Evolutionary conservation across 1,140 invertebrate species (phyloP), one percentile per base, ranked within the genome.

Genomic region (Glomeris maerens): DNA sequence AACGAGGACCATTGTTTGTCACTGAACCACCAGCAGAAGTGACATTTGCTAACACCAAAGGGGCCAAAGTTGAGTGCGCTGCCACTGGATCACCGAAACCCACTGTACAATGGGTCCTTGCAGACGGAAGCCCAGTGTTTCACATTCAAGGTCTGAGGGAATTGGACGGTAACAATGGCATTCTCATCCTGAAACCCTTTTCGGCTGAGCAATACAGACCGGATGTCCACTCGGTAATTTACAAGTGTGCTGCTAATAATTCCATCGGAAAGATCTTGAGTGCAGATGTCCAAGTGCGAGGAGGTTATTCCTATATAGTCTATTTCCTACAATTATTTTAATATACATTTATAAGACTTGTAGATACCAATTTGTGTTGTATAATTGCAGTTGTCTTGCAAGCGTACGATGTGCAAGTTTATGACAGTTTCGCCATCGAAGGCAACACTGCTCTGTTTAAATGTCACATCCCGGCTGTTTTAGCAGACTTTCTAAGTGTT

Each of bases 181-280:
- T 5, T 4, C 20, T 42, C 5, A 17, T 42, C 40, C 25, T 42
- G 10, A 10, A 42, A 10, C 25, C 60, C 1, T 66, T 65, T 57
- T 48, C 55, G 5, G 53, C 49, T 10, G 27, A 50, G 10, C 29
- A 49, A 21, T 62, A 64, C 23, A n/a, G 49, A 27, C 53, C 56
- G 0, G 50, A 59, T 23, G 52, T 66, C n/a, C 68, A 69, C 50
- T 57, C 58, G 7, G 53, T 57, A 23, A 57, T 49, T 3, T 66
- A 67, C 54, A 57, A 63, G 40, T 72, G 70, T 52, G 49, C 62
- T 7, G 69, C 69, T 5, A 42, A 54, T 13, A 71, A 71, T 59
- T 54, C 54, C 2, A 60, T 62, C 7, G 70, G 69, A 4, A 58
- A 55, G 14, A 60, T 71, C 31, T 59, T 66, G 23, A 69, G 68